These are phyloP conservation scores for Poecile montanus DNA, from an alignment of 2,797 vertebrate genomes.

Conservation along the genomic window DNA sequence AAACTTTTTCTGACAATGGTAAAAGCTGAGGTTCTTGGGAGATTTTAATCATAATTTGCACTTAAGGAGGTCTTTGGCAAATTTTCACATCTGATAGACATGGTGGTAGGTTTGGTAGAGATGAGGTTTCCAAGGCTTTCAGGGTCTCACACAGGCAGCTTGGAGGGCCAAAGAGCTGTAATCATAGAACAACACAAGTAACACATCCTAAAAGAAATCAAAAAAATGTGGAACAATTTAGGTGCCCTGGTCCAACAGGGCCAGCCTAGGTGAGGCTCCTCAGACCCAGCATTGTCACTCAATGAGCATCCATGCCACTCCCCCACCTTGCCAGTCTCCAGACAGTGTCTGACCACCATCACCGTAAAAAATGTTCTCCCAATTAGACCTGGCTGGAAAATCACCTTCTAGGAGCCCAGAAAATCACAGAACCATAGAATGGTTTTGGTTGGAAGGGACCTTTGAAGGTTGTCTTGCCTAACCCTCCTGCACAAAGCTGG, in stretches of 20 bases:
- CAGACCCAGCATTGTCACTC: background rate
- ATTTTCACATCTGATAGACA: background rate
- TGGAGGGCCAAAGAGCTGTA: background rate
- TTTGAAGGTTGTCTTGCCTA: background rate
- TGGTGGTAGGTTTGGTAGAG: background rate
- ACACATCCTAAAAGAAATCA: background rate
- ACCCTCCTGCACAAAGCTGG: background rate
- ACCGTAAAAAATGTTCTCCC: background rate
- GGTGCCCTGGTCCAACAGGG: background rate
- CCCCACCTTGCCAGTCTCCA: background rate
- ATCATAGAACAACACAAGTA: background rate
- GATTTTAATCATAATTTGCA: background rate
- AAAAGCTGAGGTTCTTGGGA: background rate
- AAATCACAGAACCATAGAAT: background rate
- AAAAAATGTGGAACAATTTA: background rate
- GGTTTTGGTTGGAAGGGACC: background rate
- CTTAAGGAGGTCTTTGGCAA: background rate
- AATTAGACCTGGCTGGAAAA: background rate
- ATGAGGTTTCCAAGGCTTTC: background rate
- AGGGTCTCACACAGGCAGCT: background rate
- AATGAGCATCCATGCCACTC: rapidly evolving
- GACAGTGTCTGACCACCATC: background rate
- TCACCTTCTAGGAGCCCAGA: background rate
- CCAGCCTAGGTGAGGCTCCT: background rate
- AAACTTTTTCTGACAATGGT: background rate